Conservation (phyloP, 2,888 invertebrate genomes). For the Lasioglossum figueresi region DNA sequence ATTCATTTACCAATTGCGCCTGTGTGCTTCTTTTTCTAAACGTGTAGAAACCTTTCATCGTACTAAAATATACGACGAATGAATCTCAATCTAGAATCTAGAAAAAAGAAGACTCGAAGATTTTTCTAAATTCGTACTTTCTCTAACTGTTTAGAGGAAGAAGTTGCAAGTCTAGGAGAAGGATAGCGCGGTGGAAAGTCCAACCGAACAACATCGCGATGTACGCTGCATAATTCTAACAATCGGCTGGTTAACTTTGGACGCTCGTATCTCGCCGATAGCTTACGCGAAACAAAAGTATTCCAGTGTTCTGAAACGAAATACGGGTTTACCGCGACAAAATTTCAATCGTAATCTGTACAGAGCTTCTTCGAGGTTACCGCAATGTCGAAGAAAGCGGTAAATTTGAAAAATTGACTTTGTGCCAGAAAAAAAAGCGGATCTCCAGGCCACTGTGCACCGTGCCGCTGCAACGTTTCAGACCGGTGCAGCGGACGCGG, state of each 20-base stretch:
- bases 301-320: neutral
- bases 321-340: neutral
- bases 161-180: too few relatives aligned
- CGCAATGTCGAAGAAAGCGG: neutral
- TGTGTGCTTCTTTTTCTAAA: too few relatives aligned
- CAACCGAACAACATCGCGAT: too few relatives aligned
- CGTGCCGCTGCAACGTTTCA: neutral
- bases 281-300: neutral
- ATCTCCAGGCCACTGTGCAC: neutral
- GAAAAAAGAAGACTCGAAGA: too few relatives aligned
- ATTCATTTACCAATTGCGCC: too few relatives aligned
- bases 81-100: too few relatives aligned
- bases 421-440: neutral
- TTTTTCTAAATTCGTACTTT: too few relatives aligned
- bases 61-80: too few relatives aligned
- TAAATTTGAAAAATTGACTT: neutral
- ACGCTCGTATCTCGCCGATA: neutral
- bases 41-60: too few relatives aligned
- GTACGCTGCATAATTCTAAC: too few relatives aligned
- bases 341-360: neutral
- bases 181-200: too few relatives aligned
- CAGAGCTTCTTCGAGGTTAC: neutral
- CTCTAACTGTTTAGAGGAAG: too few relatives aligned
- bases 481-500: slow-evolving; percentile 51
- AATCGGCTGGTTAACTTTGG: neutral